Base-by-base conservation (phyloP, 2,888 invertebrate genomes). In the Salticus scenicus region DNA sequence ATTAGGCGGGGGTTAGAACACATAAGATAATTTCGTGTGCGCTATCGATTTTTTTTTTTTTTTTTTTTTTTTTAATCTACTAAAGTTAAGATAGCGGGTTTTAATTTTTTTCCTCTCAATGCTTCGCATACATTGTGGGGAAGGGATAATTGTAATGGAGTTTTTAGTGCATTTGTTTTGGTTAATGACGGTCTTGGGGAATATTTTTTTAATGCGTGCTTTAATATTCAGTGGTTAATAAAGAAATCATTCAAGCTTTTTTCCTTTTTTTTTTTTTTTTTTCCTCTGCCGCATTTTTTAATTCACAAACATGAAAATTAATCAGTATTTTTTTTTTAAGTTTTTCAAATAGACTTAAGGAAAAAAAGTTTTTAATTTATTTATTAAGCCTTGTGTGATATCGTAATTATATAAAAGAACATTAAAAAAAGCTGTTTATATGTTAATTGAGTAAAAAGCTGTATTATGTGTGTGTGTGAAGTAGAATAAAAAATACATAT, bases 1-100 rank as follows among this genome's bases (percentile, higher is more conserved):
- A 84, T 84, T 84, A 84, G 57, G 57, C n/a, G n/a, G 57, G 8
- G 2, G 57, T 17, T 24, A n/a, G 57, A 4, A 17, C 20, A 57
- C 4, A 24, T 57, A 57, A 57, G 37, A 37, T 37, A 4, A 37
- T 37, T 37, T n/a, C 37, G 8, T 57, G 42, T 47, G 10, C 2
- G 42, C 7, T 2, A 57, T 57, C 57, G 57, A 57, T 57, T 57
- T 57, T 57, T 57, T 24, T 24, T 24, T 57, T 57, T 47, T 47
- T 47, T 47, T 47, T 47, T 17, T 47, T 12, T 37, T 12, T 37
- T 37, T 37, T 47, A 10, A 57, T 37, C 37, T 24, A 57, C 24
- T 24, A 24, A 7, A 57, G 57, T 24, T 24, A 24, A 20, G 57
- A 57, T 57, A 57, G 24, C 57, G 24, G 4, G 20, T 5, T 57